These are phyloP conservation scores for Apoderus coryli DNA, from an alignment of 2,888 invertebrate genomes.

Conservation along the genomic window DNA sequence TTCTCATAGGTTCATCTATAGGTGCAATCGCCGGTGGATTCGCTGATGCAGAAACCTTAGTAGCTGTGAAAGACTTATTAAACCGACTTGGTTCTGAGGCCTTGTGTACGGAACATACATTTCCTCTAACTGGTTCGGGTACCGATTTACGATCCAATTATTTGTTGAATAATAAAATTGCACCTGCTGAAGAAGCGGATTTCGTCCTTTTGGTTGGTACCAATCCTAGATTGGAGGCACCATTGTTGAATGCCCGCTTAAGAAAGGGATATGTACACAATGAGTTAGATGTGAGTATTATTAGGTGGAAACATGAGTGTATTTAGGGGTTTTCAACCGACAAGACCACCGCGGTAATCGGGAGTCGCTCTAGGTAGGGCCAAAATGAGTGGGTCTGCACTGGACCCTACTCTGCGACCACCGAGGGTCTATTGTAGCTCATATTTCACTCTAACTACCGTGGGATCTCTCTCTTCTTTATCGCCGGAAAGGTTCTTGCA, in stretches of 20 bases:
- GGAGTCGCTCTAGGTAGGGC: too few species aligned
- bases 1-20: slow-evolving; percentile 34
- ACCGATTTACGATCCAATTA: slow-evolving; percentile 86
- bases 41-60: slow-evolving; percentile 81
- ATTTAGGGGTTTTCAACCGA: too few species aligned
- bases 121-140: slow-evolving; percentile 66
- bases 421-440: too few species aligned
- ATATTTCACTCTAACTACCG: too few species aligned
- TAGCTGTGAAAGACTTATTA: slow-evolving; percentile 83
- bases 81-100: slow-evolving; percentile 77
- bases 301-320: too few species aligned
- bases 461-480: too few species aligned
- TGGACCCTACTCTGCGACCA: too few species aligned
- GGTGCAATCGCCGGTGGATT: slow-evolving; percentile 82
- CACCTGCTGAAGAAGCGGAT: slow-evolving; percentile 86
- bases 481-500: too few species aligned
- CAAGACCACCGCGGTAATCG: too few species aligned
- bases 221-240: slow-evolving; percentile 95
- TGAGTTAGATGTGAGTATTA: slow-evolving; percentile 48
- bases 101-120: slow-evolving; percentile 81
- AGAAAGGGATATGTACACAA: slow-evolving; percentile 93
- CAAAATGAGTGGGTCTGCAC: too few species aligned
- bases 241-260: slow-evolving; percentile 86
- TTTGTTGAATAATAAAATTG: slow-evolving; percentile 79
- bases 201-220: slow-evolving; percentile 85